Base-by-base conservation (phyloP, 1,140 invertebrate genomes). In the Ostrea denselamellosa region DNA sequence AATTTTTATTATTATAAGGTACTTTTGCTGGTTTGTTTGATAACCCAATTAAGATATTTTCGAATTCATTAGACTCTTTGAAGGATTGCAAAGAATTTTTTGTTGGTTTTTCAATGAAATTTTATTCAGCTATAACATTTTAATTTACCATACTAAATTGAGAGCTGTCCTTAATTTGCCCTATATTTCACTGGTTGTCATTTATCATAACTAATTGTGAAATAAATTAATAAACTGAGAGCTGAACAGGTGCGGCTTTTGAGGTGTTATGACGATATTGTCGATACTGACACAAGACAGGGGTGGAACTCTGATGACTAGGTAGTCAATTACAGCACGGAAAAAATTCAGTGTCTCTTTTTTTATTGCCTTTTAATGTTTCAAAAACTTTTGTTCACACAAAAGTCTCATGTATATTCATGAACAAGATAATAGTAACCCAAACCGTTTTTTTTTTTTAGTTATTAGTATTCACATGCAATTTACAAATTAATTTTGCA, bases 161-260 rank as follows among this genome's bases (percentile, higher is more conserved):
- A 44, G 34, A 44, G 34, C 34, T 44, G 34, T 44, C 34, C 34
- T 44, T 44, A 44, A 44, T 44, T 44, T 44, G 34, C 34, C 34
- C 34, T 44, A 44, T 44, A 44, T 44, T 44, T 44, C 34, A 19
- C 2, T 0, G 19, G 56, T 62, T 17, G 56, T 62, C 17, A 62
- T 62, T 62, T 19, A 62, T 62, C 14, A 62, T 19, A 62, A 17
- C 56, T 62, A 62, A 62, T 62, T 17, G 17, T 62, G 56, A 62
- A 62, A 62, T 62, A 62, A 62, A 62, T 62, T 62, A 62, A 62
- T 62, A n/a, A 62, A 62, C 56, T 62, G 56, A 62, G 17, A 62
- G n/a, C 56, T 62, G 56, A 62, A 19, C 56, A 62, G 19, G n/a
- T 62, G 56, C 14, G 17, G 0, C 3, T 44, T 62, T 62, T 17